Base-by-base conservation (phyloP, 1,140 invertebrate genomes). In the Aricia agestis region DNA sequence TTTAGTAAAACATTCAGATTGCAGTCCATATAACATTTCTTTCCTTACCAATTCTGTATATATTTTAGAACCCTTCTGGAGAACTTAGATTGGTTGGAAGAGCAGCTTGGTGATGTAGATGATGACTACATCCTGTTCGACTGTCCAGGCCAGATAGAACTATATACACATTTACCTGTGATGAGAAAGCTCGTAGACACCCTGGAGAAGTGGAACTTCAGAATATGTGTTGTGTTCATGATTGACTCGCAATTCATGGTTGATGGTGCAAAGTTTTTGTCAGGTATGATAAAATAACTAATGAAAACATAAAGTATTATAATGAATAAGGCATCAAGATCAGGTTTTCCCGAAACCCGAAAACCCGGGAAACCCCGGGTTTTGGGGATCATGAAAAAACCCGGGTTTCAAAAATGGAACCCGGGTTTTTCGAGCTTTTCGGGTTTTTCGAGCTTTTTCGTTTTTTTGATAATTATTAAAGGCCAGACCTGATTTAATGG, bases 51-150 rank as follows among this genome's bases (percentile, higher is more conserved):
- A 58, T n/a, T 58, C 15, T 58, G 17, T n/a, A n/a, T 58, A 58
- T 2, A 32, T 32, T 92, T 7, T 80, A 96, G 95, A 83, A 99
- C 98, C 81, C 92, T 99, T 6, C 84, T 98, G 66, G 95, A 98
- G 86, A 98, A 99, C 91, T 93, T 95, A 77, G 95, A 97, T 32
- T 99, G 98, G 98, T 87, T 99, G 7, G 94, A 96, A 79, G 96
- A 98, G 67, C 94, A 97, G 83, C 87, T 99, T 0, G 92, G 93
- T 13, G 95, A 96, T 69, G 93, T 94, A 1, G 95, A 97, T 74
- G 95, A 97, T 76, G 98, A 99, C 91, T 99, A 99, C 84, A 95
- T 99, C 68, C 91, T 99, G n/a, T 99, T 99, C 88, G 99, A 99
- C 92, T 99, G 98, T 89, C 98, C 99, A 10, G 98, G 99, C 5